Base-by-base conservation (phyloP, 2,888 invertebrate genomes). In the Acleris literana region DNA sequence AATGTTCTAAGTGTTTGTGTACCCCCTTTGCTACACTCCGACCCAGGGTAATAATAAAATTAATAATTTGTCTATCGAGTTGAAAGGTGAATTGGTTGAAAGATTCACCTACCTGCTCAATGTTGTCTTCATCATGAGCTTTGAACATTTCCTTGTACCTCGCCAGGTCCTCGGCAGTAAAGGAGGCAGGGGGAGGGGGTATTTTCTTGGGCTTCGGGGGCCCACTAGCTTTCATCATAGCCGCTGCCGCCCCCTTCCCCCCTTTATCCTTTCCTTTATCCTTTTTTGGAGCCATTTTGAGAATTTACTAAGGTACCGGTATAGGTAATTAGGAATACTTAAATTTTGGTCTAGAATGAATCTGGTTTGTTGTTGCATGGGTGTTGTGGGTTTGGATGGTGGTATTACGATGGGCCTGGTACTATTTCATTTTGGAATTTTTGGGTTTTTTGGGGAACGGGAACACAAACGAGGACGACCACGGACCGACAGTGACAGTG, bases 151-250 rank as follows among this genome's bases (percentile, higher is more conserved):
- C 88, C 59, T 87, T 92, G 66, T 86, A 91, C 69, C 68, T 82
- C 0, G 72, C 72, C 7, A 92, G 56, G 29, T 92, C 92, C 5
- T 90, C 91, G 2, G 72, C 71, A 3, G 75, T 76, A 64, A 92
- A 92, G 72, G 85, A 84, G 1, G 87, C 85, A 0, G 92, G 92
- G 5, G 92, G 92, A 1, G 87, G 89, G 0, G 92, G 92, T 1
- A 78, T 78, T 66, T 87, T 91, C 69, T 87, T 91, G 0, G 86
- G 88, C 63, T 90, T 90, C 0, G 85, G 79, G 3, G 85, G 81
- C 0, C 81, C 85, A 2, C 68, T 69, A n/a, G 68, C 68, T 0
- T 68, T 65, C 59, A 76, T 78, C 48, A 46, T 43, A 9, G 55
- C 61, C 0, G 72, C 72, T 0, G 74, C 63, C 2, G 75, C 68